Evolutionary conservation across 2,888 invertebrate species (phyloP), one percentile per base, ranked within the genome.

Genomic region (Andrena praecox): DNA sequence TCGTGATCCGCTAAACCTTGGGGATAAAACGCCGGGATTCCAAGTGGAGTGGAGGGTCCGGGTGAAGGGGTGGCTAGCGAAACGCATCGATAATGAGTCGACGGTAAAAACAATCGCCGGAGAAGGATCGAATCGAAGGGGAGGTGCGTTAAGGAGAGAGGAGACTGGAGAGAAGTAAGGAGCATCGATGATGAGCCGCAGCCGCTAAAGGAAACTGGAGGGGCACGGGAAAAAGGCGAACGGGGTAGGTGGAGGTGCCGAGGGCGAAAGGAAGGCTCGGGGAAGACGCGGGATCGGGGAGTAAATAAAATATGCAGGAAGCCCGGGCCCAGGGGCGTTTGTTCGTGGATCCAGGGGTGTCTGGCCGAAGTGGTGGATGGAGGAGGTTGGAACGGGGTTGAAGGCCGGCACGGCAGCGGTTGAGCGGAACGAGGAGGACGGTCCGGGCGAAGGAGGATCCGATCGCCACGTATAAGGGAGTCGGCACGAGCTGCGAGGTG

Each of bases 301-400:
- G 90, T 90, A 89, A 92, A 92, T 93, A 91, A 93, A 93, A 92
- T 92, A 93, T 93, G 93, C 90, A 91, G 85, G 87, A 87, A 88
- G 84, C 86, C 77, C 76, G 69, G 82, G 86, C 89, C 89, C 85
- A 80, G 85, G 84, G 88, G 90, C 89, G 91, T 91, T 92, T 89
- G 91, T 91, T 90, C 90, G 87, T 80, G 77, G 88, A 85, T 84
- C 85, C 88, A 80, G 80, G 72, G 88, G 87, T 88, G 88, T 88
- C 86, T 89, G 85, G 84, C 63, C 73, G 78, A 84, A 87, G 82
- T 78, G 84, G 77, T 56, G 82, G 80, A 62, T 60, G 63, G n/a
- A 71, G 66, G 31, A 59, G 56, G 62, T 24, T 33, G 67, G 27
- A 27, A 29, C 69, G 66, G 69, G 76, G 67, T 64, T 50, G 59